phyloP scores from a whole-genome alignment of 2,113 vertebrate species.

The Dipodomys stephensi region DNA sequence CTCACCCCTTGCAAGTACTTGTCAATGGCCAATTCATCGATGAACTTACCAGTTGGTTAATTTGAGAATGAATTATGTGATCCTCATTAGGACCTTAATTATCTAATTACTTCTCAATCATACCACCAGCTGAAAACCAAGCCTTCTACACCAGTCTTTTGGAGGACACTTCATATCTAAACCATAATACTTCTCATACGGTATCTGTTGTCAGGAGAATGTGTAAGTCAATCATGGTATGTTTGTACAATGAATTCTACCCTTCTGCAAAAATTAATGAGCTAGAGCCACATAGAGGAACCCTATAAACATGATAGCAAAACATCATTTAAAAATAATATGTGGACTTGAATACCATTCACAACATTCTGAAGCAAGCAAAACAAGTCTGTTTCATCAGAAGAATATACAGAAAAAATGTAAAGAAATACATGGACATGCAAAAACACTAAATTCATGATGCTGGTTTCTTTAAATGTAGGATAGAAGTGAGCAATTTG shows the following conservation, averaged over 20 bases:
- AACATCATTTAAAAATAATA: too few species aligned
- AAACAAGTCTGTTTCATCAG: background rate
- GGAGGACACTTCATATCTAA: background rate
- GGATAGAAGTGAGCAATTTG: background rate
- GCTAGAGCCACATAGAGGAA: background rate
- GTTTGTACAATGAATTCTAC: slow-evolving; percentile 13
- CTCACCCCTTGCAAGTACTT: background rate
- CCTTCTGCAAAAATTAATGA: background rate
- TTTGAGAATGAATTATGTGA: background rate
- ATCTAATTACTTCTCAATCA: background rate
- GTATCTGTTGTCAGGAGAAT: background rate
- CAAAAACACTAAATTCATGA: background rate
- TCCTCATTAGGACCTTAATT: background rate
- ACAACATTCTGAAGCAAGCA: background rate
- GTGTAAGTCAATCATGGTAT: background rate
- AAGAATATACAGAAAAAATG: background rate
- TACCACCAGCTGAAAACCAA: background rate
- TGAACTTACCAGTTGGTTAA: background rate
- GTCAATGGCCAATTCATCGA: background rate
- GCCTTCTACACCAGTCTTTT: background rate
- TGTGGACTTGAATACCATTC: background rate
- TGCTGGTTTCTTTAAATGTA: background rate
- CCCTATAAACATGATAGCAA: background rate
- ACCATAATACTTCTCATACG: background rate
- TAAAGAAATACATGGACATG: slow-evolving; percentile 13